phyloP scores from a whole-genome alignment of 2,113 vertebrate species.

The Lepidothrix coronata region DNA sequence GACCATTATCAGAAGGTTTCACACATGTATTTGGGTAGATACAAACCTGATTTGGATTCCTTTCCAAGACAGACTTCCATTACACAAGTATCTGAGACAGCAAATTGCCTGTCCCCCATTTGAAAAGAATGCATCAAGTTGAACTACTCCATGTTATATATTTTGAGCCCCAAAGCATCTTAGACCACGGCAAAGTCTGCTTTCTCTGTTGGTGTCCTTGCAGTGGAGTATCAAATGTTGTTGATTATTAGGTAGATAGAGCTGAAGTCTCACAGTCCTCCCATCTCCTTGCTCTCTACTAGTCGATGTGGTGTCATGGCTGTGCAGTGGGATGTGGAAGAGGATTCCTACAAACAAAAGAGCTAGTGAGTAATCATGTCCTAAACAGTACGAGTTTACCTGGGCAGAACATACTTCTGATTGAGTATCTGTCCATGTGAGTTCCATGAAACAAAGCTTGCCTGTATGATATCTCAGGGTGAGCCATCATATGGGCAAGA shows the following conservation, averaged over 20 bases:
- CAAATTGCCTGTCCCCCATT: background rate
- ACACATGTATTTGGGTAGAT: background rate
- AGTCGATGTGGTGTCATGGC: background rate
- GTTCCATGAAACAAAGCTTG: background rate
- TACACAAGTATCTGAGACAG: background rate
- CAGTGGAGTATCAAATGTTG: background rate
- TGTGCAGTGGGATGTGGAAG: background rate
- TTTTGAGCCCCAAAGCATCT: background rate
- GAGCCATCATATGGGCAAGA: background rate
- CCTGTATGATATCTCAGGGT: background rate
- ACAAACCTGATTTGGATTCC: background rate
- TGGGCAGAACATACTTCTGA: background rate
- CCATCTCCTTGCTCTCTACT: background rate
- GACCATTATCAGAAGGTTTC: background rate
- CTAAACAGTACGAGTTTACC: background rate
- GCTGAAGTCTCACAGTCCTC: background rate
- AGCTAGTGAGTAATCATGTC: background rate
- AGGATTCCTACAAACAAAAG: background rate
- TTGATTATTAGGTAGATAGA: background rate
- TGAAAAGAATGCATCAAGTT: background rate
- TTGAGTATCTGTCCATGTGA: accelerated
- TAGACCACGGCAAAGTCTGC: background rate
- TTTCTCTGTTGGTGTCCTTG: background rate
- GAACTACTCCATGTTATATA: background rate
- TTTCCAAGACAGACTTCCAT: background rate